These are phyloP conservation scores for Megalops cyprinoides DNA, from an alignment of 2,797 vertebrate species.

Conservation along the genomic window DNA sequence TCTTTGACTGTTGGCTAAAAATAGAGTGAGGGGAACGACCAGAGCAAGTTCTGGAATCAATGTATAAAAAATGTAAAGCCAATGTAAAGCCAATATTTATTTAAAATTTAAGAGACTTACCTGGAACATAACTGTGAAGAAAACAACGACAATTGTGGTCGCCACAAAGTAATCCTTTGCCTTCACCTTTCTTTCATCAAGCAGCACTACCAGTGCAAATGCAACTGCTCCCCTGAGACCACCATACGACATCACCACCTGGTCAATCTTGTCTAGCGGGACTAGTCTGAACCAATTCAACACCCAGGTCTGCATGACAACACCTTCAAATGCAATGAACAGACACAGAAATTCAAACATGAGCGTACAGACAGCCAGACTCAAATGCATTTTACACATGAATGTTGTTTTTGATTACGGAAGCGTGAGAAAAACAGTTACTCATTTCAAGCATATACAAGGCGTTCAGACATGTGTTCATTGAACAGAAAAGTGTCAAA, in stretches of 20 bases:
- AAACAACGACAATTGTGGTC: conserved; percentile 91
- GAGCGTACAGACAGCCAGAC: not conserved
- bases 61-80: not conserved
- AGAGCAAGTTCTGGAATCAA: not conserved
- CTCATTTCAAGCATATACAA: no score
- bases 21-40: not conserved
- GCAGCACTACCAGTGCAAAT: conserved; percentile 89
- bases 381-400: conserved; percentile 7
- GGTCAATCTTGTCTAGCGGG: conserved; percentile 91
- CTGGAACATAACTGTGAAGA: conserved; percentile 97
- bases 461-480: no score
- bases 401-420: no score
- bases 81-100: not conserved
- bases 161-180: conserved; percentile 96
- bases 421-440: no score
- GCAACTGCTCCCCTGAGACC: conserved; percentile 92
- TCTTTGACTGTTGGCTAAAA: not conserved
- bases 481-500: no score
- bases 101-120: conserved; percentile 57
- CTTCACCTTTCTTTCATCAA: conserved; percentile 82
- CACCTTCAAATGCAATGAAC: conserved; percentile 70
- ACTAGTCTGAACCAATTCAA: conserved; percentile 91
- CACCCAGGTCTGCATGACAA: conserved; percentile 88
- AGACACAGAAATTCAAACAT: not conserved
- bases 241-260: conserved; percentile 97